Evolutionary conservation across 2,113 vertebrate species (phyloP).

Genomic region (Hydrolagus affinis): DNA sequence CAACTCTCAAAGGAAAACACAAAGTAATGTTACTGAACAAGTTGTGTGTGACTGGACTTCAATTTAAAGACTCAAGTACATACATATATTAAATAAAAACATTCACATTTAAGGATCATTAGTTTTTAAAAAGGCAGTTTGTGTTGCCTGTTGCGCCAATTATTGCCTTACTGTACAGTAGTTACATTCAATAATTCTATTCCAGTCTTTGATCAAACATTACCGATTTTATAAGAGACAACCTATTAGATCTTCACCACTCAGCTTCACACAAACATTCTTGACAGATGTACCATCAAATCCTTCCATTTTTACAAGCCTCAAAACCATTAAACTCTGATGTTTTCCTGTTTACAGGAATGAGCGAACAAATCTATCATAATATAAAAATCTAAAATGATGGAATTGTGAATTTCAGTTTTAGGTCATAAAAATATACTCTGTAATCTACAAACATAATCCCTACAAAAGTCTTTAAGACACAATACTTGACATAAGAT

Average conservation of each 20-base stretch:
- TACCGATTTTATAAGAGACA: not conserved
- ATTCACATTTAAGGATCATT: constrained; percentile 56
- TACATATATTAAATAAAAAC: constrained; percentile 36
- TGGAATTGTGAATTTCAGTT: constrained; percentile 20
- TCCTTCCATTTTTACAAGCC: not conserved
- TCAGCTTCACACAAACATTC: constrained; percentile 4
- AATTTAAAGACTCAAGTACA: not conserved
- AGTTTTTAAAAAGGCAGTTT: constrained; percentile 29
- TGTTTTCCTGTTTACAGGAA: not conserved
- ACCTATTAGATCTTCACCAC: constrained; percentile 10
- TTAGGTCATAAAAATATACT: constrained; percentile 49
- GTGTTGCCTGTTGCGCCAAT: constrained; percentile 41
- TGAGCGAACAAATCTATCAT: not conserved
- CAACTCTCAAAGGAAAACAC: not conserved
- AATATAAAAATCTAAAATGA: constrained; percentile 1
- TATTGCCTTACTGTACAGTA: constrained; percentile 39
- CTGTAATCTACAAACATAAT: constrained; percentile 40
- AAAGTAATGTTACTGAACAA: constrained; percentile 5
- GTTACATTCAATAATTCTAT: constrained; percentile 48
- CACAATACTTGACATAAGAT: constrained; percentile 40
- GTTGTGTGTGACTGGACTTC: not conserved
- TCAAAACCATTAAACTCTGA: not conserved
- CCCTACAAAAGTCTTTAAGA: constrained; percentile 42
- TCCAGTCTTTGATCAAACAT: constrained; percentile 48
- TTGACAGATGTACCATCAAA: not conserved